Evolutionary conservation across 2,113 vertebrate genomes (phyloP).

Genomic region (Meles meles): DNA sequence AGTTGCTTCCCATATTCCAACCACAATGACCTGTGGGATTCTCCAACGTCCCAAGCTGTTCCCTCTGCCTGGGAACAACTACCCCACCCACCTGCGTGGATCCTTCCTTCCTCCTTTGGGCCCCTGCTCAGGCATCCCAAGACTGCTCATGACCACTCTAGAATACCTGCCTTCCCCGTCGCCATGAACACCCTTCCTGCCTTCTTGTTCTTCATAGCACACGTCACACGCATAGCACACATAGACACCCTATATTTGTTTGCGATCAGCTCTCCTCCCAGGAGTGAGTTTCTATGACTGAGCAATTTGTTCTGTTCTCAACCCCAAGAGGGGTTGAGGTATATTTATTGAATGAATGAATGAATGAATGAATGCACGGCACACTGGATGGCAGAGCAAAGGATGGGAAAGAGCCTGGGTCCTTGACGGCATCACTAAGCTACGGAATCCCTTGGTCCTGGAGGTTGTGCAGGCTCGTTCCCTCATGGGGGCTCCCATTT

Average conservation of each 20-base stretch:
- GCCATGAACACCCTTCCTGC: neutral
- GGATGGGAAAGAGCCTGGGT: neutral
- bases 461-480: no score
- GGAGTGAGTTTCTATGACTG: no score
- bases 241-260: neutral
- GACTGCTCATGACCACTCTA: neutral
- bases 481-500: neutral
- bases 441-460: neutral
- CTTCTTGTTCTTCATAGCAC: fast-evolving
- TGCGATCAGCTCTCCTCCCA: fast-evolving
- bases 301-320: neutral
- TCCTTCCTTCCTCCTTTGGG: neutral
- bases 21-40: neutral
- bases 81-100: neutral
- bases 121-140: neutral
- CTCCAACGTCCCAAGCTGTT: neutral
- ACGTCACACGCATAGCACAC: no score
- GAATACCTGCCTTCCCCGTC: neutral
- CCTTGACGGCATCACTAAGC: fast-evolving
- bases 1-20: no score
- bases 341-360: neutral
- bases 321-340: no score
- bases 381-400: neutral
- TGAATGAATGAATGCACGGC: no score
- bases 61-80: neutral